These are phyloP conservation scores for Macroglossus sobrinus DNA, from an alignment of 2,113 vertebrate species.

Conservation along the genomic window DNA sequence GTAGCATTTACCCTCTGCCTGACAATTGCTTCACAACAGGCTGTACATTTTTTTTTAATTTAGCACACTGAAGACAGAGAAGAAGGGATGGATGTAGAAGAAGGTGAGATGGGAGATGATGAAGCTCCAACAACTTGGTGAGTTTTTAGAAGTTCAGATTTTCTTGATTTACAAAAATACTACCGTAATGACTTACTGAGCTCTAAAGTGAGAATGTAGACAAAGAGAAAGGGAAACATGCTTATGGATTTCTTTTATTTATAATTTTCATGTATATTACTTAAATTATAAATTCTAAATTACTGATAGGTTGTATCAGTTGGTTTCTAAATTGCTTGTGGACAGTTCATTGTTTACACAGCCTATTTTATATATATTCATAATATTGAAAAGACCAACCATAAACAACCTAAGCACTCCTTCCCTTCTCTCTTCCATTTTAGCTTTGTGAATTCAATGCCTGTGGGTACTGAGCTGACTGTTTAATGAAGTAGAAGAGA, in stretches of 20 bases:
- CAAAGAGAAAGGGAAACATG: background rate
- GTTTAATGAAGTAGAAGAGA: background rate
- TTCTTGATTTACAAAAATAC: background rate
- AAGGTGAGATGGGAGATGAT: conserved; percentile 99
- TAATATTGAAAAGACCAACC: background rate
- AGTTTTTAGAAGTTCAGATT: conserved; percentile 59
- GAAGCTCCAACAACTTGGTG: conserved; percentile 94
- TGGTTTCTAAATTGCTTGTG: background rate
- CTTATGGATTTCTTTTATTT: background rate
- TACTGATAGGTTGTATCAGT: background rate
- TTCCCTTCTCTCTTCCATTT: background rate
- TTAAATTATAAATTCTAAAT: conserved; percentile 24
- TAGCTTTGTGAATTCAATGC: background rate
- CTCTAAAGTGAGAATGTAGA: background rate
- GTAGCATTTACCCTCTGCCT: background rate
- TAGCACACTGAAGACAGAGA: conserved; percentile 94
- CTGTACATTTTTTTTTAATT: conserved; percentile 1
- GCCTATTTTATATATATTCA: background rate
- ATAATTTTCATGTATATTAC: background rate
- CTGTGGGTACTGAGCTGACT: background rate
- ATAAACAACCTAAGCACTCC: background rate
- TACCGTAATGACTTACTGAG: background rate
- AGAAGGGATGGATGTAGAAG: conserved; percentile 97
- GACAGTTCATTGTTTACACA: background rate
- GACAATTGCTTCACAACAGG: background rate